Conservation (phyloP, 2,113 vertebrate species). For the Sinosuthora webbiana region DNA sequence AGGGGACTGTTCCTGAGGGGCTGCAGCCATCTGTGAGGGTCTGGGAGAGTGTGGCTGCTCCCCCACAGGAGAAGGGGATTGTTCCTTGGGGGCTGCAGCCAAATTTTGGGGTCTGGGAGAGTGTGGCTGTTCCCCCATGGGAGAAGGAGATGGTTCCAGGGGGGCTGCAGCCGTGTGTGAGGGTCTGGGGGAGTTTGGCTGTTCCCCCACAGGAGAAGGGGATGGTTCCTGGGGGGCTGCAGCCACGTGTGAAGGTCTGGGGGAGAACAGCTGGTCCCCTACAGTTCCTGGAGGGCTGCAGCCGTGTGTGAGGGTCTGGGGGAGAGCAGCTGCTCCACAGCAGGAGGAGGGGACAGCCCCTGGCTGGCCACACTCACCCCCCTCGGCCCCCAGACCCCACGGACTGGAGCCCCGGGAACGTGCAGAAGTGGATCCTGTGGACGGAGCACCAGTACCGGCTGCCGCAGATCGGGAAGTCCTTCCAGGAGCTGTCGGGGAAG, state of each 20-base stretch:
- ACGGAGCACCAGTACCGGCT: conserved; percentile 94
- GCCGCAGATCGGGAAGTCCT: conserved; percentile 88
- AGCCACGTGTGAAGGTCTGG: too few species aligned
- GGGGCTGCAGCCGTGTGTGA: not conserved
- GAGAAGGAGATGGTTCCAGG: too few species aligned
- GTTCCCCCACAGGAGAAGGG: too few species aligned
- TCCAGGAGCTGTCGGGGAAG: conserved; percentile 90
- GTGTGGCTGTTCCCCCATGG: too few species aligned
- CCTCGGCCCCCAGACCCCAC: conserved; percentile 76
- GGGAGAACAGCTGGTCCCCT: too few species aligned
- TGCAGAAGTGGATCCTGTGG: conserved; percentile 98
- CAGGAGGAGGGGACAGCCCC: rapidly evolving
- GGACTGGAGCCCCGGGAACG: conserved; percentile 90
- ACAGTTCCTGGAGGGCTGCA: too few species aligned
- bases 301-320: not conserved
- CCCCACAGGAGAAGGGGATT: too few species aligned
- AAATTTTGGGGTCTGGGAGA: not conserved
- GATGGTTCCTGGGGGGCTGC: rapidly evolving
- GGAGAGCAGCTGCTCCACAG: rapidly evolving
- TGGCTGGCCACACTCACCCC: not conserved
- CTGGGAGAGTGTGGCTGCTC: too few species aligned
- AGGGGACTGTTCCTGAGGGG: rapidly evolving
- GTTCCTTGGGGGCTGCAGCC: not conserved
- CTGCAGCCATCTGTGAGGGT: rapidly evolving
- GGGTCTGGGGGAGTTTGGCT: not conserved